A percentile compares a stretch with the other conserved stretches of the same genome.
Conservation (phyloP, 2,797 vertebrate genomes). For the Acanthopagrus latus region DNA sequence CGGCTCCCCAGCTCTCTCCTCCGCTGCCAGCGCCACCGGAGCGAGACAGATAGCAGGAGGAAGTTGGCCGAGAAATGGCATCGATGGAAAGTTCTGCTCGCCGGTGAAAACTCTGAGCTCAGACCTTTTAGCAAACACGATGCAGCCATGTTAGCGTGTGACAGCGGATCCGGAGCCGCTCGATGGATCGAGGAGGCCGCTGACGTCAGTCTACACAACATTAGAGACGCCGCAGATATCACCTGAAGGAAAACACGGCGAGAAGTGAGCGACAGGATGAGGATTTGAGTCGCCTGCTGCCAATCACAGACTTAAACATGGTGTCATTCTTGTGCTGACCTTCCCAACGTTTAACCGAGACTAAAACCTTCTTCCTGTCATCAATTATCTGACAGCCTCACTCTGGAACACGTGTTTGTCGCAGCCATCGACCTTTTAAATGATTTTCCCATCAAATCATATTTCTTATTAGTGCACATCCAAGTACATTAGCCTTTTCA, state of each 20-base stretch:
- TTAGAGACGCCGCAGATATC: neutral
- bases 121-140: slow-evolving; percentile 31
- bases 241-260: neutral
- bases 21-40: slow-evolving; percentile 46
- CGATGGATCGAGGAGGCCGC: slow-evolving; percentile 10
- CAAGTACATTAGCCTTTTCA: too few species aligned
- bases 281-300: neutral
- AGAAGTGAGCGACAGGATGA: neutral
- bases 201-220: neutral
- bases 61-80: slow-evolving; percentile 64
- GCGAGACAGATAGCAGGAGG: slow-evolving; percentile 65
- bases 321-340: neutral
- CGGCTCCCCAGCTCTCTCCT: slow-evolving; percentile 37
- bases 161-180: slow-evolving; percentile 11
- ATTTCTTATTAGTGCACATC: too few species aligned
- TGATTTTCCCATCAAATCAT: too few species aligned
- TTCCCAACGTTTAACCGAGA: neutral
- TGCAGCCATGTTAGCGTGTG: neutral
- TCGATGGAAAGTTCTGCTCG: slow-evolving; percentile 48
- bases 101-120: slow-evolving; percentile 18
- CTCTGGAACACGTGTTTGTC: too few species aligned
- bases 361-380: too few species aligned
- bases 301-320: neutral
- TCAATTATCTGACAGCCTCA: too few species aligned
- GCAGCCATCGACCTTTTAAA: too few species aligned